Base-by-base conservation (phyloP, 2,797 vertebrate species). In the Synanceia verrucosa region DNA sequence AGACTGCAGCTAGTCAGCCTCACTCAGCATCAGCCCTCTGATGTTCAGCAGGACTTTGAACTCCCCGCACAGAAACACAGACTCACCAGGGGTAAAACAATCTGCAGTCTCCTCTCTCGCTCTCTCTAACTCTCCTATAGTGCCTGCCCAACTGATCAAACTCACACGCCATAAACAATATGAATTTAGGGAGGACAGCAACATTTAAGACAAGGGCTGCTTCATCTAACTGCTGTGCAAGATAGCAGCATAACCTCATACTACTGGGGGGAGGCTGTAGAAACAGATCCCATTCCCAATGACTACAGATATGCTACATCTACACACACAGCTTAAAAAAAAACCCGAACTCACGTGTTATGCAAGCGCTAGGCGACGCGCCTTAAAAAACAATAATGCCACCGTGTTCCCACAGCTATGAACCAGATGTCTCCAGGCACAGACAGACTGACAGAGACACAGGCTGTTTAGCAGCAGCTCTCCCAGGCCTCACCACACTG, bases 11-110 rank as follows among this genome's bases (percentile, higher is more conserved):
- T 82, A 89, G 89, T 91, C 90, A 90, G 87, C 79, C 86, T 87
- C 86, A 87, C 87, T 92, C 88, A 90, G 84, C 87, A 82, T 91
- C 91, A 89, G 78, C 71, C 56, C 78, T 90, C 82, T 91, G 92
- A 93, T 93, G 91, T 89, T 85, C 82, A 81, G 87, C 87, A 85
- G 87, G 87, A 87, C 90, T 94, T 92, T 93, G 90, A 93, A 92
- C 90, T 85, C 75, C 70, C 70, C 5, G 66, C 86, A 92, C 81
- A 92, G 86, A 86, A 75, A 77, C 69, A 78, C 82, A 87, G 72
- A 88, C 76, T 73, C 82, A 85, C 64, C 67, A 79, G 68, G 70
- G 75, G 77, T 79, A 86, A 87, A 75, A 77, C 81, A 83, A 84
- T 89, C 87, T 83, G 75, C 82, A 81, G 66, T 83, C 78, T 70